A percentile compares a stretch with the other conserved stretches of the same genome.
These are phyloP conservation scores for Paraescarpia echinospica DNA, from an alignment of 1,140 invertebrate species.

Conservation along the genomic window DNA sequence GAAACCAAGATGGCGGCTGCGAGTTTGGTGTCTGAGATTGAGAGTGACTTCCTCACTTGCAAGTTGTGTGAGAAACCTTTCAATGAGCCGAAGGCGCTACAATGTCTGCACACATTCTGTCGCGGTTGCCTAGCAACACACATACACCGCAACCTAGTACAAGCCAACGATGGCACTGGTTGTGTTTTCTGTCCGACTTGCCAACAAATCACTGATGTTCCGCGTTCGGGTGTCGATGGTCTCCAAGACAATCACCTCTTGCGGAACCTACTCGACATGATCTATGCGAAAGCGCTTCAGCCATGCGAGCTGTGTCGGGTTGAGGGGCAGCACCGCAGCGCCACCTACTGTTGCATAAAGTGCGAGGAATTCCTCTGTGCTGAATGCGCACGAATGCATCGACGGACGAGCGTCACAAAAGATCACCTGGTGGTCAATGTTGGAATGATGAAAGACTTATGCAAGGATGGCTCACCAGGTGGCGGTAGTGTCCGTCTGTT, in stretches of 20 bases:
- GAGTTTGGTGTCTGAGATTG: not conserved
- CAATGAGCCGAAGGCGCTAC: conserved; percentile 36
- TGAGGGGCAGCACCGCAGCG: not conserved
- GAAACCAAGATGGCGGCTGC: conserved; percentile 3
- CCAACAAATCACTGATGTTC: conserved; percentile 32
- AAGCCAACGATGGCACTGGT: conserved; percentile 30
- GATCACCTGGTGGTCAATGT: conserved; percentile 24
- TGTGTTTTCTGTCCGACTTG: conserved; percentile 49
- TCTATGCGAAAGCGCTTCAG: conserved; percentile 18
- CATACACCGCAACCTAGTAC: conserved; percentile 36
- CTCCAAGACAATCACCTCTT: conserved; percentile 43
- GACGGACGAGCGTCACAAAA: conserved; percentile 20
- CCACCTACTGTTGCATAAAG: conserved; percentile 23
- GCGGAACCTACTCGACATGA: conserved; percentile 40
- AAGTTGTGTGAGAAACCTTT: conserved; percentile 18
- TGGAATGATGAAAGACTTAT: conserved; percentile 19
- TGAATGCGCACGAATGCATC: conserved; percentile 19
- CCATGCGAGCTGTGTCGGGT: conserved; percentile 13
- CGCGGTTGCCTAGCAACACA: conserved; percentile 38
- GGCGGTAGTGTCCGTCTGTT: conserved; percentile 2
- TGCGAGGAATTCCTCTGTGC: conserved; percentile 27
- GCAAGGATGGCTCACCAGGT: not conserved
- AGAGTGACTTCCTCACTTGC: conserved; percentile 17
- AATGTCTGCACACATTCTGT: conserved; percentile 53
- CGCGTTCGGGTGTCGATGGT: not conserved